Conservation (phyloP, 2,797 vertebrate species). For the Hemitrygon akajei region DNA sequence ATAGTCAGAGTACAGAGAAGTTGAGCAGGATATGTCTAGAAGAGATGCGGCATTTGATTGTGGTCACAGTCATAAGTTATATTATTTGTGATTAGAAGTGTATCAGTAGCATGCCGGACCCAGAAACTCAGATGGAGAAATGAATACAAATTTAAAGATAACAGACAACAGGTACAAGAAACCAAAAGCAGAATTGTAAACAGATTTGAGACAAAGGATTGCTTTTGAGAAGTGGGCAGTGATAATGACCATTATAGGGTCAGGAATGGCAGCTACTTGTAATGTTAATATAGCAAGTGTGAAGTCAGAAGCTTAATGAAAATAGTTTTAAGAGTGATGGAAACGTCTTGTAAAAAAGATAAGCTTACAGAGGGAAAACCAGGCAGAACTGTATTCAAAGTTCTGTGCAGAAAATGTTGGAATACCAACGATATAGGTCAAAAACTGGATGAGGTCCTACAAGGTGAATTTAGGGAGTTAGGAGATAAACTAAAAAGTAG, state of each 20-base stretch:
- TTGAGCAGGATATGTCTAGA: not conserved
- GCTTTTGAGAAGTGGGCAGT: too few species aligned
- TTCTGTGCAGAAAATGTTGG: not conserved
- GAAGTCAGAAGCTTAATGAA: not conserved
- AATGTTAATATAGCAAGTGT: not conserved
- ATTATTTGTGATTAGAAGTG: not conserved
- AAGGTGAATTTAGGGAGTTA: too few species aligned
- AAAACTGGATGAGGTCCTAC: too few species aligned
- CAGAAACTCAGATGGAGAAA: not conserved
- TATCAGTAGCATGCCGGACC: not conserved
- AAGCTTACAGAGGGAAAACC: not conserved
- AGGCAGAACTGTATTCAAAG: not conserved
- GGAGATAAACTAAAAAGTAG: too few species aligned
- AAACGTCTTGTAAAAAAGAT: not conserved
- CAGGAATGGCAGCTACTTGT: not conserved
- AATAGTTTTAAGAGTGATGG: not conserved
- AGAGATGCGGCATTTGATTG: not conserved
- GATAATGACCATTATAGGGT: not conserved
- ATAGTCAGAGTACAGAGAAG: not conserved
- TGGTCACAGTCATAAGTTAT: not conserved
- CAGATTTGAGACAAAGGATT: not conserved
- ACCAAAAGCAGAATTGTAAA: not conserved
- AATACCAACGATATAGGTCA: too few species aligned
- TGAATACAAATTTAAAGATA: not conserved
- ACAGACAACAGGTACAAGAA: not conserved